Evolutionary conservation across 1,140 invertebrate genomes (phyloP).

Genomic region (Lepidurus packardi): DNA sequence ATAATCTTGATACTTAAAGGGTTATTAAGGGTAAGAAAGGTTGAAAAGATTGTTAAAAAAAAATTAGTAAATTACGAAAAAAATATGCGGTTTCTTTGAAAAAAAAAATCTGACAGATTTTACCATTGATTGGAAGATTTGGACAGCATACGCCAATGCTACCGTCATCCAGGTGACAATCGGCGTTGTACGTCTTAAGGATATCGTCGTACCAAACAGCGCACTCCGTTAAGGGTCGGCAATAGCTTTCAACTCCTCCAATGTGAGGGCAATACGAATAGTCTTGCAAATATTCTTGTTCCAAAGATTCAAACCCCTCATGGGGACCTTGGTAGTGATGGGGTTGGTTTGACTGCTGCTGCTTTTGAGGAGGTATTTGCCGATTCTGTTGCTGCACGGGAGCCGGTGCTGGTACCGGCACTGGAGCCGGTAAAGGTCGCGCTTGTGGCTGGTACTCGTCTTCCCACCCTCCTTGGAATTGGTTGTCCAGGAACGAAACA

Average conservation of each 20-base stretch:
- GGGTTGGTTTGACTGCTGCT: background rate
- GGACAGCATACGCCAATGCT: conserved; percentile 26
- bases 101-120: background rate
- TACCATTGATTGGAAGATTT: conserved; percentile 26
- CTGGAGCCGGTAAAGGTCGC: background rate
- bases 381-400: background rate
- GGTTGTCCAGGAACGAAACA: background rate
- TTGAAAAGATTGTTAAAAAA: too few species aligned
- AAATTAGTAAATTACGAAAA: background rate
- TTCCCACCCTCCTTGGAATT: background rate
- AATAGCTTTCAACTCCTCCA: conserved; percentile 1
- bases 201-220: conserved; percentile 27
- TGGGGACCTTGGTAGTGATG: background rate
- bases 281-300: background rate
- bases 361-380: background rate
- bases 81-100: background rate
- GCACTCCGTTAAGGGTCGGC: conserved; percentile 14
- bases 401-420: background rate
- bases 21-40: too few species aligned
- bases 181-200: background rate
- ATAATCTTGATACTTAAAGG: too few species aligned
- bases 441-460: background rate
- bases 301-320: background rate
- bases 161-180: conserved; percentile 9
- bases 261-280: background rate